A percentile compares a stretch with the other conserved stretches of the same genome.
Conservation (phyloP, 2,888 invertebrate genomes). For the Eubasilissa splendida region DNA sequence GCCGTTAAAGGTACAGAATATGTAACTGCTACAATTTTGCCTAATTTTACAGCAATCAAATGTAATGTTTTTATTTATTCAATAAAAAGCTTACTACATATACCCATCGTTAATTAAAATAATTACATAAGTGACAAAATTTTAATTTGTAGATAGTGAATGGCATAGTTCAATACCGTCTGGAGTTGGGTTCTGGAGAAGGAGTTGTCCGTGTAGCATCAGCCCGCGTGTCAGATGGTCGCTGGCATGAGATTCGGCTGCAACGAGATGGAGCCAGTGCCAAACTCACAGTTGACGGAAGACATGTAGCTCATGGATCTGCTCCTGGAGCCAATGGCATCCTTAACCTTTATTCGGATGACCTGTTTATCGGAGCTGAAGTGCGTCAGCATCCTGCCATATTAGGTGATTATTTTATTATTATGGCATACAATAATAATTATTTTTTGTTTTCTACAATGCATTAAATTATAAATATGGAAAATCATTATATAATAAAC, state of each 20-base stretch:
- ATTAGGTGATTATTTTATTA: slow-evolving; percentile 64
- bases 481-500: neutral
- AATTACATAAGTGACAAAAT: too few relatives aligned
- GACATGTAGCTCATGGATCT: slow-evolving; percentile 80
- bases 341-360: slow-evolving; percentile 87
- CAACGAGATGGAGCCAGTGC: slow-evolving; percentile 88
- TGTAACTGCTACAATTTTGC: too few relatives aligned
- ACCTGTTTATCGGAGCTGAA: slow-evolving; percentile 89
- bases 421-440: neutral
- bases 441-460: neutral
- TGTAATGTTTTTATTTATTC: too few relatives aligned
- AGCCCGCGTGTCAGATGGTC: slow-evolving; percentile 67
- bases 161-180: slow-evolving; percentile 90
- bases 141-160: slow-evolving; percentile 75
- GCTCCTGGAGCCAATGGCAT: slow-evolving; percentile 88
- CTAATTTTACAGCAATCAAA: too few relatives aligned
- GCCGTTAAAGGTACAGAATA: too few relatives aligned
- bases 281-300: slow-evolving; percentile 84
- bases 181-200: slow-evolving; percentile 94
- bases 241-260: slow-evolving; percentile 65
- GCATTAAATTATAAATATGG: neutral
- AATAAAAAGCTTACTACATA: too few relatives aligned
- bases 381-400: slow-evolving; percentile 84
- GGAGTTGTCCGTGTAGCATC: slow-evolving; percentile 84
- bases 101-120: too few relatives aligned